phyloP scores from a whole-genome alignment of 1,140 invertebrate genomes.

The Prorops nasuta region DNA sequence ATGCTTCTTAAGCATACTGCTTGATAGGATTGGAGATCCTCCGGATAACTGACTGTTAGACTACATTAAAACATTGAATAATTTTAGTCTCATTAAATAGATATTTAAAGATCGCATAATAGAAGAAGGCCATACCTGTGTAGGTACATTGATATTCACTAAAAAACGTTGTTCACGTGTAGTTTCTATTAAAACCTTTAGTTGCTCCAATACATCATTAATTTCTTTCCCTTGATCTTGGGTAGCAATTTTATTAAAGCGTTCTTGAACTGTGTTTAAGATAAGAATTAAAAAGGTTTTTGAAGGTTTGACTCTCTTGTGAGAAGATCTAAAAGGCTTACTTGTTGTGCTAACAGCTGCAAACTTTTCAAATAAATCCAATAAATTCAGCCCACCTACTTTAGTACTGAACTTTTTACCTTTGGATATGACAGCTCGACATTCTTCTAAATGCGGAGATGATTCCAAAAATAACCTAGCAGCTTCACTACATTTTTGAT shows the following conservation, averaged over 20 bases:
- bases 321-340: slow-evolving; percentile 20
- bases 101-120: neutral
- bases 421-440: slow-evolving; percentile 36
- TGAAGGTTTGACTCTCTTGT: no score
- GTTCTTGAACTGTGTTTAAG: slow-evolving; percentile 52
- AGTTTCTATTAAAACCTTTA: slow-evolving; percentile 47
- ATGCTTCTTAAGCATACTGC: slow-evolving; percentile 40
- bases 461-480: slow-evolving; percentile 49
- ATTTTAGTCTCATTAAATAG: neutral
- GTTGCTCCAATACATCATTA: slow-evolving; percentile 44
- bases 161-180: slow-evolving; percentile 46
- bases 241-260: slow-evolving; percentile 39
- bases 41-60: slow-evolving; percentile 29
- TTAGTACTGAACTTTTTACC: slow-evolving; percentile 49
- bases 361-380: slow-evolving; percentile 52
- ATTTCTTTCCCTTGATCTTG: slow-evolving; percentile 37
- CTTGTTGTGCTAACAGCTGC: slow-evolving; percentile 40
- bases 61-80: slow-evolving; percentile 23
- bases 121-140: slow-evolving; percentile 33
- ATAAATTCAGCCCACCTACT: slow-evolving; percentile 45
- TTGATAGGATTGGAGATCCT: slow-evolving; percentile 40
- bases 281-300: no score
- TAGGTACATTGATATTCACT: slow-evolving; percentile 52
- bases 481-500: slow-evolving; percentile 49
- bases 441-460: slow-evolving; percentile 51